Base-by-base conservation (phyloP, 2,888 invertebrate genomes). In the Mesodorylaimus sp. region DNA sequence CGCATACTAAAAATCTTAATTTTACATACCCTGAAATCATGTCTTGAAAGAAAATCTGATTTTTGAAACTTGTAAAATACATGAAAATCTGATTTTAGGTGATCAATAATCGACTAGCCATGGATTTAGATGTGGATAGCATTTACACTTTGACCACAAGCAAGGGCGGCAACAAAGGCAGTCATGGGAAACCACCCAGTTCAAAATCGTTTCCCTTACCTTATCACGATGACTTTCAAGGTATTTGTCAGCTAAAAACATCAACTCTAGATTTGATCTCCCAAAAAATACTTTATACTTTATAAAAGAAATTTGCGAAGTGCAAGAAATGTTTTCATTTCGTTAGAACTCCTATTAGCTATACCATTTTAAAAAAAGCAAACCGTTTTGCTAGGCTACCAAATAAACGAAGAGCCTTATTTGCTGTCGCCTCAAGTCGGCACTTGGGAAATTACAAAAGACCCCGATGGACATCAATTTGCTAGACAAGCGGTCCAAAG, bases 381-480 rank as follows among this genome's bases (percentile, higher is more conserved):
- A 32, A 32, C 7, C 21, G 10, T n/a, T 21, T 39, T 39, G 10
- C 7, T 21, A 43, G 44, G 27, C 27, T 43, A 43, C 44, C 3
- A 7, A 7, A 10, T 43, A 3, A 26, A 26, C 21, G 43, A 56
- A 23, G 66, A 67, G 53, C 64, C 67, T 1, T 53, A 53, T 51
- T 59, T 64, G 50, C 55, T 68, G 50, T 61, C 64, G 3, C 66
- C 62, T 43, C 68, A 68, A 54, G 61, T 59, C 3, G 68, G 67
- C 19, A 55, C 59, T 13, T 68, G 59, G 58, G 67, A 68, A 52
- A 56, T 66, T 0, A 53, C 27, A 19, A 5, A 26, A 19, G 44
- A 43, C 13, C n/a, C n/a, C n/a, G 50, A 50, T 29, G 29, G 51
- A 3, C 58, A 60, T 36, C 55, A 56, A 28, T 59, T 66, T 10